Base-by-base conservation (phyloP, 1,140 invertebrate genomes). In the Drosophila lacteicornis region DNA sequence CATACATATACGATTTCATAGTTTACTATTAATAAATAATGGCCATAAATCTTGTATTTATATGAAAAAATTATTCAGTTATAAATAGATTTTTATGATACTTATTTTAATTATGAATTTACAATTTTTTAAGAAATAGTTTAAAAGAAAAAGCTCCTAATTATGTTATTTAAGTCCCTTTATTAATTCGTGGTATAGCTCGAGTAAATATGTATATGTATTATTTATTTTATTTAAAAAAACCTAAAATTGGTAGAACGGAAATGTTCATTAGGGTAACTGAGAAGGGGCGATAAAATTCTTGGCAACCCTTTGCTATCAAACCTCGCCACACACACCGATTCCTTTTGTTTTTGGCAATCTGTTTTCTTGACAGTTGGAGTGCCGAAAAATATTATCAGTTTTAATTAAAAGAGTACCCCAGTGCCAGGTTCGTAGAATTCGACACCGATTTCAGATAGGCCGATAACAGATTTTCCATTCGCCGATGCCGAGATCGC, bases 391-490 rank as follows among this genome's bases (percentile, higher is more conserved):
- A 47, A 22, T 25, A 40, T 63, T 75, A 75, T 75, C 71, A 75
- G 27, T 75, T 77, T 77, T 77, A 77, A 77, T 77, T 77, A 77
- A 77, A 77, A 69, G 56, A 61, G 75, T 77, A 76, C 75, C 74
- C 40, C 43, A 22, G 50, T 61, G 13, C 22, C 38, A 27, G 25
- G 55, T 77, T 77, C 75, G 63, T 17, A 61, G 75, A 77, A 77
- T 69, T 77, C 17, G 8, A 51, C 45, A 40, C 49, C 57, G 75
- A 49, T 68, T 68, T 33, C 45, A 38, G 74, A 77, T 77, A 68
- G 49, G n/a, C 27, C 49, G 59, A 47, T 59, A 46, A 56, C 17
- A 62, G 47, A 75, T 55, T 53, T 46, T 36, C 19, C 36, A 50
- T 33, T 25, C 11, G 38, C 27, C 36, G 45, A 47, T 73, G 60